Evolutionary conservation across 2,113 vertebrate species (phyloP).

Genomic region (Edolisoma coerulescens): DNA sequence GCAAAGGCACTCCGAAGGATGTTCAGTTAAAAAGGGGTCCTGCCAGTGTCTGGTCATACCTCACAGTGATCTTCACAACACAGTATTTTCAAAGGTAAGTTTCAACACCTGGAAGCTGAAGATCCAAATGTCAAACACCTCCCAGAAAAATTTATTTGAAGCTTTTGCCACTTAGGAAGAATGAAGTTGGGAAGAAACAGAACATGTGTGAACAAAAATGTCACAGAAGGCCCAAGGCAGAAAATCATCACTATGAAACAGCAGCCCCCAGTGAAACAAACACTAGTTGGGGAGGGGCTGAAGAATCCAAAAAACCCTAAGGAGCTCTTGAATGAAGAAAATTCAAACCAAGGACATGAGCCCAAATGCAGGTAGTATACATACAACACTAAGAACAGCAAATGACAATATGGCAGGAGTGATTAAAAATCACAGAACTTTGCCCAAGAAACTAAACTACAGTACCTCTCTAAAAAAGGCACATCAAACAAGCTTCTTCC

Average conservation of each 20-base stretch:
- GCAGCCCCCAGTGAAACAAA: neutral
- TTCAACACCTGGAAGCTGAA: neutral
- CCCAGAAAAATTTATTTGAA: neutral
- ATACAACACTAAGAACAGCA: neutral
- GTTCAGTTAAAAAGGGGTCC: neutral
- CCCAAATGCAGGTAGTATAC: neutral
- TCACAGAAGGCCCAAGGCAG: neutral
- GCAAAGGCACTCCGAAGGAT: neutral
- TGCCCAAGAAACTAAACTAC: neutral
- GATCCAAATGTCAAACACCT: neutral
- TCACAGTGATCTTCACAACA: neutral
- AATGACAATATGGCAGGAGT: neutral
- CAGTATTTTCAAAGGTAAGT: neutral
- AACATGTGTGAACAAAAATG: neutral
- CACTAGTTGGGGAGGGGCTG: accelerated
- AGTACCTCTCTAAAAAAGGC: neutral
- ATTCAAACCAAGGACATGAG: neutral
- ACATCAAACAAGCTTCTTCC: neutral
- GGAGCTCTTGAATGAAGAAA: neutral
- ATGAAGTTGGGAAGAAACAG: neutral
- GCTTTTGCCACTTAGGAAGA: neutral
- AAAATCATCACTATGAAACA: neutral
- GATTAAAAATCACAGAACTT: neutral
- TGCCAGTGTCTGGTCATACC: neutral
- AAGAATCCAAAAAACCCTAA: neutral